Conservation (phyloP, 2,888 invertebrate species). For the Mactromeris polynyma region DNA sequence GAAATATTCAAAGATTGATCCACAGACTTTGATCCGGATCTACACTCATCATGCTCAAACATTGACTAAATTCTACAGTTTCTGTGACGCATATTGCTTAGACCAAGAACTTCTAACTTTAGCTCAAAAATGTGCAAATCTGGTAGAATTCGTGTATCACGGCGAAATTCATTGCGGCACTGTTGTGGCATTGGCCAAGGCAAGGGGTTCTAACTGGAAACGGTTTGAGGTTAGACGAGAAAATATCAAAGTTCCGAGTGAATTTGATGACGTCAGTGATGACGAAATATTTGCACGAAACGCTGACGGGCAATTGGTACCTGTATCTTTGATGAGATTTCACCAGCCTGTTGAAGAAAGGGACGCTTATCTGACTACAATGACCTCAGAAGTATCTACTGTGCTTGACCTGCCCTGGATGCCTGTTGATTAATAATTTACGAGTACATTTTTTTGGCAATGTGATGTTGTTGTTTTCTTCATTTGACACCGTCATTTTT, state of each 20-base stretch:
- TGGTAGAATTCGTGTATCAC: constrained; percentile 76
- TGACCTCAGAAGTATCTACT: constrained; percentile 53
- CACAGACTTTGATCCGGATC: constrained; percentile 68
- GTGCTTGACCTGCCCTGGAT: constrained; percentile 59
- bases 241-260: constrained; percentile 63
- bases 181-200: constrained; percentile 71
- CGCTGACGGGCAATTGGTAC: constrained; percentile 67
- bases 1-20: constrained; percentile 75
- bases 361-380: constrained; percentile 26
- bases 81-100: constrained; percentile 71
- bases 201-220: constrained; percentile 66
- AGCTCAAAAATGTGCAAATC: constrained; percentile 64
- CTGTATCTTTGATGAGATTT: constrained; percentile 65
- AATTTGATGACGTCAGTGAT: constrained; percentile 71
- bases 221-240: constrained; percentile 74
- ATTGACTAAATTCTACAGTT: constrained; percentile 74
- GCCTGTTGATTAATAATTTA: constrained; percentile 29
- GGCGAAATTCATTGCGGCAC: constrained; percentile 71
- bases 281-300: constrained; percentile 74
- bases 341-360: constrained; percentile 62
- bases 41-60: constrained; percentile 71
- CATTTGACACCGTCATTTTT: too few species aligned
- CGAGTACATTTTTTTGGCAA: too few species aligned
- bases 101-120: constrained; percentile 72
- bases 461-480: too few species aligned